Percentiles rank a stretch among this genome's conserved stretches.
Conservation (phyloP, 2,797 vertebrate genomes). For the Trichosurus vulpecula region DNA sequence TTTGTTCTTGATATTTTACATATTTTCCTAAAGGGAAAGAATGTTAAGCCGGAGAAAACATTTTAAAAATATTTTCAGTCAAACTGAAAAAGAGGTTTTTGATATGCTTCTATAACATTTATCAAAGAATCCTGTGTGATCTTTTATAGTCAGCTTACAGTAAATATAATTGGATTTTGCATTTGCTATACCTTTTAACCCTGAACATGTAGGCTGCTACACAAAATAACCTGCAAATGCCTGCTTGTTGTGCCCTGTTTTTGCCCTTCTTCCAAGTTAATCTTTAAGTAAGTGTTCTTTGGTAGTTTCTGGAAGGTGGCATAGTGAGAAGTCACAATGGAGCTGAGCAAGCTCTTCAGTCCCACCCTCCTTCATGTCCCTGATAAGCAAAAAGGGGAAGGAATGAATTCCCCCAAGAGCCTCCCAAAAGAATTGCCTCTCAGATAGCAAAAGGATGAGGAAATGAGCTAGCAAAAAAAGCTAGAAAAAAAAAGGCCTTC, state of each 20-base stretch:
- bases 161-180: background rate
- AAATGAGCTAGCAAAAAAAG: background rate
- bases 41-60: background rate
- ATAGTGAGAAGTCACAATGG: background rate
- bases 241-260: background rate
- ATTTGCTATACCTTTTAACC: background rate
- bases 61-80: background rate
- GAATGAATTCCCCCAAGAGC: background rate
- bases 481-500: background rate
- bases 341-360: background rate
- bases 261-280: background rate
- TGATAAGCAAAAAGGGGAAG: background rate
- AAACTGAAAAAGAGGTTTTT: background rate
- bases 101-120: background rate
- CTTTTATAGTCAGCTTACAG: background rate
- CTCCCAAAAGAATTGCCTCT: background rate
- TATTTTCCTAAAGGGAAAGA: background rate
- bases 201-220: background rate
- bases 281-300: background rate
- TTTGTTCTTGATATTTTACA: background rate
- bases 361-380: background rate
- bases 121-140: background rate
- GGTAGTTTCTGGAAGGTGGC: background rate
- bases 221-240: background rate
- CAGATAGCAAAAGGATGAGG: background rate